phyloP scores from a whole-genome alignment of 1,140 invertebrate species.

The Aporrectodea caliginosa region DNA sequence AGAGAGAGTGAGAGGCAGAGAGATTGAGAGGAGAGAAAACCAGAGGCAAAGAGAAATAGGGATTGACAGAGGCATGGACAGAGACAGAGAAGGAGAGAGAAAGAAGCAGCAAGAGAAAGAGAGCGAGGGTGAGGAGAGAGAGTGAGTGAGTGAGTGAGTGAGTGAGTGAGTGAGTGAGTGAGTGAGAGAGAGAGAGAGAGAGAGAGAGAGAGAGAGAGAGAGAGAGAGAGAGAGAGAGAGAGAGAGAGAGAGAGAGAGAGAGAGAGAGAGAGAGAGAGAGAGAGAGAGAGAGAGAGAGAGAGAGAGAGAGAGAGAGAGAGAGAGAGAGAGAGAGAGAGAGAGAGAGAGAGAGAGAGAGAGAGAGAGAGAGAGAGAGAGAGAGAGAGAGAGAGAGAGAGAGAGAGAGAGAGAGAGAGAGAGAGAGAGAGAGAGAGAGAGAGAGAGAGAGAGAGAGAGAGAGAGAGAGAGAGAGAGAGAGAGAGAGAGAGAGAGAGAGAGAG shows the following conservation, averaged over 20 bases:
- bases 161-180: slow-evolving; percentile 21
- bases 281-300: not conserved
- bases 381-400: slow-evolving; percentile 3
- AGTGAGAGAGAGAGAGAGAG: slow-evolving; percentile 13
- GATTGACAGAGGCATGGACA: not conserved
- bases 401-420: not conserved
- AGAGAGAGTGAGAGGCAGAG: not conserved
- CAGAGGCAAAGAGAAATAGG: not conserved
- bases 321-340: slow-evolving; percentile 5
- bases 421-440: not conserved
- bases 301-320: slow-evolving; percentile 4
- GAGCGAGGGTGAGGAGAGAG: not conserved
- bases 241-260: not conserved
- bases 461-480: not conserved
- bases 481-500: slow-evolving; percentile 8
- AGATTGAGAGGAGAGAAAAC: not conserved
- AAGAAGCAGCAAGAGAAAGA: not conserved
- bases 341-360: slow-evolving; percentile 6
- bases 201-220: not conserved
- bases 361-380: not conserved
- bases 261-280: no score
- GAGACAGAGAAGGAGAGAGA: not conserved
- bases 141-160: slow-evolving; percentile 9
- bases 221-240: not conserved
- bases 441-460: no score